Percentiles rank a stretch among this genome's conserved stretches.
Evolutionary conservation across 1,140 invertebrate species (phyloP).

Genomic region (Helicorthomorpha holstii): DNA sequence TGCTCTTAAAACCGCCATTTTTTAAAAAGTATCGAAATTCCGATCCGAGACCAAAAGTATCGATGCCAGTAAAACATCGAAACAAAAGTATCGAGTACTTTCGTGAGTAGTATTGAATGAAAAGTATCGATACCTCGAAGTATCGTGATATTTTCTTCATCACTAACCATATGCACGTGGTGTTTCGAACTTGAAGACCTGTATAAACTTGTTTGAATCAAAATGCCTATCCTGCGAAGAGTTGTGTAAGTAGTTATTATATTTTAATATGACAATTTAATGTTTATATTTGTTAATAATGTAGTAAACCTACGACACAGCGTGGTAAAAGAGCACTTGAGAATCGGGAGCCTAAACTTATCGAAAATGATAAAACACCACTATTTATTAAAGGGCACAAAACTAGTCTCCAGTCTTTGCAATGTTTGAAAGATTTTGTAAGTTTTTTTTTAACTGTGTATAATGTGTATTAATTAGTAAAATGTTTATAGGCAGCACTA

Average conservation of each 20-base stretch:
- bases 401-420: conserved; percentile 51
- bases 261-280: not conserved
- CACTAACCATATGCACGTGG: no score
- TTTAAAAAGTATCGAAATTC: no score
- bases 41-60: no score
- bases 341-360: conserved; percentile 64
- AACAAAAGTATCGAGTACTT: no score
- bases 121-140: no score
- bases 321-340: conserved; percentile 69
- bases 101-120: no score
- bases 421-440: conserved; percentile 72
- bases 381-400: conserved; percentile 73
- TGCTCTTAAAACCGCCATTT: no score
- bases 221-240: conserved; percentile 14
- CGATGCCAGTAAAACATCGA: no score
- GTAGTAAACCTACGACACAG: conserved; percentile 70
- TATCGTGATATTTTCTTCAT: no score
- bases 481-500: conserved; percentile 42
- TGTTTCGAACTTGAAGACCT: no score
- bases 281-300: conserved; percentile 17
- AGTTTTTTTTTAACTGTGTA: conserved; percentile 16
- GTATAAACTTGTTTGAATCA: no score
- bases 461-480: conserved; percentile 13
- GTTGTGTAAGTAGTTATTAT: conserved; percentile 14
- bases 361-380: conserved; percentile 71